Percentiles rank a stretch among this genome's conserved stretches.
Conservation (phyloP, 2,113 vertebrate genomes). For the Oxygymnocypris stewartii region DNA sequence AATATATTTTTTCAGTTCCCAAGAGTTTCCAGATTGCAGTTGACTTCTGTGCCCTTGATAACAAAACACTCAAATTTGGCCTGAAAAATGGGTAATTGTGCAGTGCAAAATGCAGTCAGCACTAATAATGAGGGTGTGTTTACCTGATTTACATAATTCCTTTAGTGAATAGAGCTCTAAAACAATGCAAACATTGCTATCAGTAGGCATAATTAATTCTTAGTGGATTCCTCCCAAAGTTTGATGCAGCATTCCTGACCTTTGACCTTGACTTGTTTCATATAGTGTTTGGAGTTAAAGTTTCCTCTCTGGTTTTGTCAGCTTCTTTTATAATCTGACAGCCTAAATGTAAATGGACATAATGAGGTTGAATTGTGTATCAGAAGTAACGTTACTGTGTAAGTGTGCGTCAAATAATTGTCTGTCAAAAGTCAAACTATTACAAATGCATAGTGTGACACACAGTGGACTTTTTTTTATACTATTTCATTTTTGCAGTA, state of each 20-base stretch:
- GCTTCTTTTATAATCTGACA: constrained; percentile 57
- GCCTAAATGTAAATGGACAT: constrained; percentile 61
- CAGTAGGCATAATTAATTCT: neutral
- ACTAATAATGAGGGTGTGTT: neutral
- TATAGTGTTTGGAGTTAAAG: neutral
- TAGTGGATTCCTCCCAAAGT: neutral
- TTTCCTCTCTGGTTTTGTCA: constrained; percentile 55
- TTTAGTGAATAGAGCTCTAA: neutral
- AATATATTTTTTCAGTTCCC: neutral
- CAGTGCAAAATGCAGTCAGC: neutral
- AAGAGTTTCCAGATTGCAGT: neutral
- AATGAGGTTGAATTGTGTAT: constrained; percentile 72
- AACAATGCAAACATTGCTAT: neutral
- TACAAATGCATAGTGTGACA: neutral
- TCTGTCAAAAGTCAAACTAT: constrained; percentile 57
- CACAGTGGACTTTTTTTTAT: neutral
- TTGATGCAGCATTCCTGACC: neutral
- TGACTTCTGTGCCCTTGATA: constrained; percentile 7
- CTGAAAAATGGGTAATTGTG: constrained; percentile 35
- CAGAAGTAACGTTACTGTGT: constrained; percentile 57
- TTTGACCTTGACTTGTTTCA: constrained; percentile 26
- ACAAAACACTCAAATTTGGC: constrained; percentile 2
- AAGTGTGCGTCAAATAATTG: constrained; percentile 52
- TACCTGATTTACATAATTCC: constrained; percentile 1
- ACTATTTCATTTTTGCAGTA: constrained; percentile 13